Evolutionary conservation across 2,113 vertebrate genomes (phyloP).

Genomic region (Lepisosteus oculatus): DNA sequence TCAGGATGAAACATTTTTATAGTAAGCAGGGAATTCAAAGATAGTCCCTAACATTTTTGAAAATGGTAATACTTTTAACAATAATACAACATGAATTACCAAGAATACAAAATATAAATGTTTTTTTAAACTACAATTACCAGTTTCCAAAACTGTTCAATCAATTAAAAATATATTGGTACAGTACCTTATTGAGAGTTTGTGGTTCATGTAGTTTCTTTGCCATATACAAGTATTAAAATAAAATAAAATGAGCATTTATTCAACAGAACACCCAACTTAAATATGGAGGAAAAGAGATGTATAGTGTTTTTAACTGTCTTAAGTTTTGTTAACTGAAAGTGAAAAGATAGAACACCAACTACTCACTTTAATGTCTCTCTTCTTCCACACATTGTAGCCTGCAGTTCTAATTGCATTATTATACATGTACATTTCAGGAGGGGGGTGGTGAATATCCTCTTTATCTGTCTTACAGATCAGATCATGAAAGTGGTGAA

Average conservation of each 20-base stretch:
- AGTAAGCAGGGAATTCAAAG: too few relatives aligned
- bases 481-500: constrained; percentile 77
- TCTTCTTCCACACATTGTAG: constrained; percentile 69
- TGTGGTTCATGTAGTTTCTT: too few relatives aligned
- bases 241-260: background rate
- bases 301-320: background rate
- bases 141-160: too few relatives aligned
- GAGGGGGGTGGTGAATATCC: constrained; percentile 14
- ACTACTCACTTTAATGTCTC: constrained; percentile 70
- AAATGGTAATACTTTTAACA: too few relatives aligned
- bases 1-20: too few relatives aligned
- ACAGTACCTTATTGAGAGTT: too few relatives aligned
- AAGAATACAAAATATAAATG: too few relatives aligned
- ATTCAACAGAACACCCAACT: background rate
- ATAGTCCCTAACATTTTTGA: too few relatives aligned
- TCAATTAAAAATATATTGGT: too few relatives aligned
- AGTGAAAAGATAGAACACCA: constrained; percentile 59
- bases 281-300: background rate
- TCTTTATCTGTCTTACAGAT: constrained; percentile 77
- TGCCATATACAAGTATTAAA: too few relatives aligned
- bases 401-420: constrained; percentile 77
- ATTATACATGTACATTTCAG: constrained; percentile 78
- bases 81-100: too few relatives aligned
- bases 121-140: too few relatives aligned
- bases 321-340: constrained; percentile 64